Evolutionary conservation across 2,888 invertebrate species (phyloP).

Genomic region (Erebia epiphron): DNA sequence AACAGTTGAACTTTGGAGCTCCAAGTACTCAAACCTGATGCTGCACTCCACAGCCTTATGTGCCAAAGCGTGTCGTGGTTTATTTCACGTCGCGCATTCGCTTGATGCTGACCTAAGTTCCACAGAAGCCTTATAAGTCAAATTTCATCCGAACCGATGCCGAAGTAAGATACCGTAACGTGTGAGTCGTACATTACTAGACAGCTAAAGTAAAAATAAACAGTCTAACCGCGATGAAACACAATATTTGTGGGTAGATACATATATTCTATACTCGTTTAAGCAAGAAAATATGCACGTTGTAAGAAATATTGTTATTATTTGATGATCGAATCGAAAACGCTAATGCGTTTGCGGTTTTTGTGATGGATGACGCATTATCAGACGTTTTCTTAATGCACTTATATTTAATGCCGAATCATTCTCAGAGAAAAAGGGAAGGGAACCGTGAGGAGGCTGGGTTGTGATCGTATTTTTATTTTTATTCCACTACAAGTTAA

Average conservation of each 20-base stretch:
- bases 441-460: too few species aligned
- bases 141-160: too few species aligned
- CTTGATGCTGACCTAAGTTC: too few species aligned
- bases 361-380: background rate
- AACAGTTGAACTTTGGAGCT: too few species aligned
- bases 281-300: background rate
- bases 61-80: too few species aligned
- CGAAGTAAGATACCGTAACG: background rate
- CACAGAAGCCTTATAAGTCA: too few species aligned
- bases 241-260: background rate
- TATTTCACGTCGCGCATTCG: too few species aligned
- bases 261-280: too few species aligned
- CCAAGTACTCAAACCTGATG: too few species aligned
- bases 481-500: too few species aligned
- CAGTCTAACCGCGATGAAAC: background rate
- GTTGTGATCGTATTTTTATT: too few species aligned
- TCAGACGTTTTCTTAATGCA: background rate
- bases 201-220: slow-evolving; percentile 3
- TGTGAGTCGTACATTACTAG: background rate
- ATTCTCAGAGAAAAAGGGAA: background rate
- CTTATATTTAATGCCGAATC: background rate
- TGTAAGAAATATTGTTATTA: background rate
- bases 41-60: too few species aligned
- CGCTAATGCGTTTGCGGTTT: background rate
- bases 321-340: background rate